These are phyloP conservation scores for Polyodon spathula DNA, from an alignment of 2,113 vertebrate genomes.

Conservation along the genomic window DNA sequence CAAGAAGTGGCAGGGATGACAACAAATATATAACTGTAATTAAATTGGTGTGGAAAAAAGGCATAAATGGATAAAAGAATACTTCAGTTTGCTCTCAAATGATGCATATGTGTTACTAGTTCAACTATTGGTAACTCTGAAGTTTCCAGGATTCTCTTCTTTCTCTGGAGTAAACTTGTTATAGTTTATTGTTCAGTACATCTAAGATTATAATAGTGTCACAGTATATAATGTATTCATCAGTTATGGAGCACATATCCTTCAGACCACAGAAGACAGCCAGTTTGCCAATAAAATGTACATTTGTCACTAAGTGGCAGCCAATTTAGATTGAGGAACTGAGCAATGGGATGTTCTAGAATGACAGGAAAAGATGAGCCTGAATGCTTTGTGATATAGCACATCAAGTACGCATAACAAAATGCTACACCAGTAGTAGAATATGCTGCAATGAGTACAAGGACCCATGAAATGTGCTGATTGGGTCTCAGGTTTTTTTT, in stretches of 20 bases:
- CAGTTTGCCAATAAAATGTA: background rate
- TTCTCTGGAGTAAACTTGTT: background rate
- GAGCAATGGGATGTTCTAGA: background rate
- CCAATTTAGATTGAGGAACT: slow-evolving; percentile 5
- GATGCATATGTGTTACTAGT: no score
- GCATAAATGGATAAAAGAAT: background rate
- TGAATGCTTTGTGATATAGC: slow-evolving; percentile 12
- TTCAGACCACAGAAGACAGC: background rate
- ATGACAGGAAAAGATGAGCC: background rate
- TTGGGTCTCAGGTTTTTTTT: no score
- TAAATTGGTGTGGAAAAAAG: background rate
- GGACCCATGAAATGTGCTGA: no score
- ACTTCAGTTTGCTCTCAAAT: background rate
- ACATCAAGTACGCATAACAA: slow-evolving; percentile 4
- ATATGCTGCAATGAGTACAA: no score
- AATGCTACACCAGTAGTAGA: no score
- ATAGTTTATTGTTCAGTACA: background rate
- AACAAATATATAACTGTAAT: background rate
- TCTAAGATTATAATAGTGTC: background rate
- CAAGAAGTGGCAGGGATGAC: background rate
- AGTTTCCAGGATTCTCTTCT: background rate
- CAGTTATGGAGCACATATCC: slow-evolving; percentile 5
- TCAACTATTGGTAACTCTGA: no score
- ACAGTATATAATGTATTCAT: slow-evolving; percentile 3
- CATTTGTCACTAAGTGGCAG: background rate